Conservation (phyloP, 2,888 invertebrate species). For the Tiliacea citrago region DNA sequence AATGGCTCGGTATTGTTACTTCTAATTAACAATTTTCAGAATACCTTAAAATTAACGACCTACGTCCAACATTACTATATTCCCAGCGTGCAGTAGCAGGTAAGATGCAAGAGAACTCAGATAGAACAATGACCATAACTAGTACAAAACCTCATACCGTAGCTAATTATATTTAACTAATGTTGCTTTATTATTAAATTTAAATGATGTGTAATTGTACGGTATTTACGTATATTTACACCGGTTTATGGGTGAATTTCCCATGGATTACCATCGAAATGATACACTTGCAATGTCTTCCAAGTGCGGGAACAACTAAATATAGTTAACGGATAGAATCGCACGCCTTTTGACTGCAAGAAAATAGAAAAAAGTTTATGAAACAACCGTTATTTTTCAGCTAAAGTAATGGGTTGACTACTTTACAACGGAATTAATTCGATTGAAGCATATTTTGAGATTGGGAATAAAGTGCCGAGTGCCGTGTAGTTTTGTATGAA, state of each 20-base stretch:
- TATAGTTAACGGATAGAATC: slow-evolving; percentile 74
- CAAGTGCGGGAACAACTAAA: slow-evolving; percentile 75
- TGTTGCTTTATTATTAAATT: slow-evolving; percentile 58
- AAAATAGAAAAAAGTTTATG: slow-evolving; percentile 67
- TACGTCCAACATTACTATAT: slow-evolving; percentile 13
- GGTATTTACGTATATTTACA: slow-evolving; percentile 66
- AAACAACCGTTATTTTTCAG: slow-evolving; percentile 65
- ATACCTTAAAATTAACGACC: slow-evolving; percentile 51
- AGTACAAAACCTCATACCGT: slow-evolving; percentile 24
- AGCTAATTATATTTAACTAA: slow-evolving; percentile 59
- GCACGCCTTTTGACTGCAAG: slow-evolving; percentile 72
- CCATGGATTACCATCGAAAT: slow-evolving; percentile 75
- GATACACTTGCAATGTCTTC: slow-evolving; percentile 67
- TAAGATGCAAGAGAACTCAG: slow-evolving; percentile 32
- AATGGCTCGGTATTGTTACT: not conserved
- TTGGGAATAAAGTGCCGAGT: not conserved
- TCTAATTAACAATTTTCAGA: slow-evolving; percentile 28
- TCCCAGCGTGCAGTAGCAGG: slow-evolving; percentile 15
- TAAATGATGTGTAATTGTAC: slow-evolving; percentile 65
- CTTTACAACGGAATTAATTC: not conserved
- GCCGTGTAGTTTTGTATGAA: no score
- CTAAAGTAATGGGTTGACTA: slow-evolving; percentile 29
- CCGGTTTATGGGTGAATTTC: slow-evolving; percentile 71
- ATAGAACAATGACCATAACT: slow-evolving; percentile 49
- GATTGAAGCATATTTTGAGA: not conserved